Conservation (phyloP, 2,797 vertebrate genomes). For the Smutsia temminckii region DNA sequence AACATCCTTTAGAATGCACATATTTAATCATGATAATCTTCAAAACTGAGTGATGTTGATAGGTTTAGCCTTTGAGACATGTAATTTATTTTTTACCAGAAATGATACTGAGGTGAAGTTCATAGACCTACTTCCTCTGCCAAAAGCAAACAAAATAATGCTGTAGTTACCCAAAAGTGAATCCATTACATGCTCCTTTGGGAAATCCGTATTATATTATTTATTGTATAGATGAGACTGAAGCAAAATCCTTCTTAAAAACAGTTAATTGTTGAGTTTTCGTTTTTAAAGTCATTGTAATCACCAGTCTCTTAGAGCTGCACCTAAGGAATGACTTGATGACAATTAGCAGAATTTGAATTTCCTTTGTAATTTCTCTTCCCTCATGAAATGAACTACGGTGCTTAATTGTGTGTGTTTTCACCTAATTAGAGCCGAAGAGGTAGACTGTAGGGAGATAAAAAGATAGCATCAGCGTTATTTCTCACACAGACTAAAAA, state of each 20-base stretch:
- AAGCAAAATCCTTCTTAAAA: not conserved
- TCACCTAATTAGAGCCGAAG: not conserved
- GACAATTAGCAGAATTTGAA: not conserved
- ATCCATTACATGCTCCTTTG: not conserved
- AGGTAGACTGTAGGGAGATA: not conserved
- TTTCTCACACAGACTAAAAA: not conserved
- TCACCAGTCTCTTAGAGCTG: not conserved
- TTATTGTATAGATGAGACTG: not conserved
- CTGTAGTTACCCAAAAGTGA: not conserved
- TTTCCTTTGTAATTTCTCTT: not conserved
- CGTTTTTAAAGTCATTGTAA: not conserved
- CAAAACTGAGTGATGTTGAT: not conserved
- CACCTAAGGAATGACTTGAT: not conserved
- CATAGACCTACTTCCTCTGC: not conserved
- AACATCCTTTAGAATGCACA: not conserved
- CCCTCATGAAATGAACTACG: not conserved
- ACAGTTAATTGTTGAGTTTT: not conserved
- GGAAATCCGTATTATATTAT: not conserved
- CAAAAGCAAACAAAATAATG: not conserved
- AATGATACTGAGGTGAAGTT: not conserved
- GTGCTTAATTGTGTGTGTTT: not conserved
- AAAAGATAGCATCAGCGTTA: not conserved
- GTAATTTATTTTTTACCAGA: slow-evolving; percentile 7
- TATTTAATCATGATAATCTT: not conserved
- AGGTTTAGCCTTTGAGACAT: not conserved